Conservation (phyloP, 1,140 invertebrate genomes). For the Macrostomum lignano region DNA sequence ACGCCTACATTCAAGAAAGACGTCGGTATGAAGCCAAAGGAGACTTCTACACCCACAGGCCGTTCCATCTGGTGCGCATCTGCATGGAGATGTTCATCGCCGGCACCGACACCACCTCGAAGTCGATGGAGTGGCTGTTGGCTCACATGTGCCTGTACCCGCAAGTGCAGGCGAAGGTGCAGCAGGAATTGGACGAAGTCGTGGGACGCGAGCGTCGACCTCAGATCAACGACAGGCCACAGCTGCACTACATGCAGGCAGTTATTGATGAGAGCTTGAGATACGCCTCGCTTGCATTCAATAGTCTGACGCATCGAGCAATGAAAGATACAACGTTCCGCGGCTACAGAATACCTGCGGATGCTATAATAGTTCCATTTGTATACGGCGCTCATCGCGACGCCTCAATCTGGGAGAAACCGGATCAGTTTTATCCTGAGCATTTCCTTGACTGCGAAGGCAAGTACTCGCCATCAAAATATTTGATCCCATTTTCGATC, state of each 20-base stretch:
- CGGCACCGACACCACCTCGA: constrained; percentile 14
- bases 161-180: constrained; percentile 8
- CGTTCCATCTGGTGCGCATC: neutral
- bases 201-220: constrained; percentile 2
- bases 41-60: neutral
- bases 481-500: constrained; percentile 11
- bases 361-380: constrained; percentile 20
- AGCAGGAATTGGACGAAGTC: constrained; percentile 6
- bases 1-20: neutral
- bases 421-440: constrained; percentile 40
- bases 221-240: constrained; percentile 7
- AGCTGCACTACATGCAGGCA: constrained; percentile 33
- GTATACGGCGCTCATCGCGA: constrained; percentile 24
- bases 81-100: constrained; percentile 12
- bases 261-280: constrained; percentile 44
- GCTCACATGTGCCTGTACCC: constrained; percentile 12
- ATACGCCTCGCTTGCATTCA: constrained; percentile 43
- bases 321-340: constrained; percentile 10
- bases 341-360: constrained; percentile 19
- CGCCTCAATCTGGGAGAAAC: constrained; percentile 34
- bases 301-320: constrained; percentile 10
- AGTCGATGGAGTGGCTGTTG: constrained; percentile 10
- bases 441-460: constrained; percentile 32
- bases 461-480: constrained; percentile 36
- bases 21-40: no score